Conservation (phyloP, 2,113 vertebrate genomes). For the Hydrolagus affinis region DNA sequence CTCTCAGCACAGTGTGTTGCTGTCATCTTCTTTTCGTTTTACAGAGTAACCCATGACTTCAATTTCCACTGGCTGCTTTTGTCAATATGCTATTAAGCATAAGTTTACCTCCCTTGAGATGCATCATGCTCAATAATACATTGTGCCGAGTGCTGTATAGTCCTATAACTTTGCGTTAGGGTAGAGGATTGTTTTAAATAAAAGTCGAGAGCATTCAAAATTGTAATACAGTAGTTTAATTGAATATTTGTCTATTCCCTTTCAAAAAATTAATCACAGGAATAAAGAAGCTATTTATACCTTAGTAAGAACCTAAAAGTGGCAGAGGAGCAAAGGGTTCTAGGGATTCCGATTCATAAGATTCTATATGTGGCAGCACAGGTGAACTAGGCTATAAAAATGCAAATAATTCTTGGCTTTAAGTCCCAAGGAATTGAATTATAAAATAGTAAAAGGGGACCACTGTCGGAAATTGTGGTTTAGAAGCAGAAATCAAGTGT, state of each 20-base stretch:
- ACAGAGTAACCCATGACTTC: slow-evolving; percentile 12
- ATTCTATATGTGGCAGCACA: no score
- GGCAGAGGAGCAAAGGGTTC: no score
- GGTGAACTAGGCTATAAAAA: no score
- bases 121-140: background rate
- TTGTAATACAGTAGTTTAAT: background rate
- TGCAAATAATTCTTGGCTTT: no score
- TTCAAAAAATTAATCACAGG: no score
- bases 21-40: slow-evolving; percentile 20
- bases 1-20: slow-evolving; percentile 15
- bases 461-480: no score
- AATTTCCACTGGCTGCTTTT: slow-evolving; percentile 9
- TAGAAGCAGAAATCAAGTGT: no score
- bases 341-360: no score
- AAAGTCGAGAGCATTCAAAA: background rate
- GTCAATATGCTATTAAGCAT: slow-evolving; percentile 21
- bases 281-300: no score
- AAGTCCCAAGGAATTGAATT: no score
- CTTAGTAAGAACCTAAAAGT: no score
- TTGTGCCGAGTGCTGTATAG: background rate
- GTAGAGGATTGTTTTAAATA: background rate
- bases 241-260: slow-evolving; percentile 1
- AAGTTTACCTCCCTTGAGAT: background rate
- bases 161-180: background rate
- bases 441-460: no score